Evolutionary conservation across 37 sponge, comb jelly and placozoan species (phyloP).

Genomic region (Ianthella basta): DNA sequence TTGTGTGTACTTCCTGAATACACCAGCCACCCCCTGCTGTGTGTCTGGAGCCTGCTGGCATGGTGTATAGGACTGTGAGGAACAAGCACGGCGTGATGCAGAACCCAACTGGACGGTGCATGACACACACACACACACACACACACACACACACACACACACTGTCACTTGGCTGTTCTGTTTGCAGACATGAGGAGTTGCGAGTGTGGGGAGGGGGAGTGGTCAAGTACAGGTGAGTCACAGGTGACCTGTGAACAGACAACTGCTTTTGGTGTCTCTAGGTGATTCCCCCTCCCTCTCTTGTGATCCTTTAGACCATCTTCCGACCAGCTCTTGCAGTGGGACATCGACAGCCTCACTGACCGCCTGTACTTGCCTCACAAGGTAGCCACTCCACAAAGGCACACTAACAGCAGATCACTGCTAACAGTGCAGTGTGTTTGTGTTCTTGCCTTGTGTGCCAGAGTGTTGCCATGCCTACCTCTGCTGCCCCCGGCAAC

Average conservation of each 20-base stretch:
- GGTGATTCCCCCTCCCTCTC: neutral
- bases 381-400: neutral
- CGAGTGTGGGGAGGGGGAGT: constrained; percentile 64
- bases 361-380: neutral
- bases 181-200: constrained; percentile 41
- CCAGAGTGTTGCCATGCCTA: neutral
- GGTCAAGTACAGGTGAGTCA: constrained; percentile 42
- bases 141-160: neutral
- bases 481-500: constrained; percentile 32
- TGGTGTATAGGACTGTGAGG: constrained; percentile 12
- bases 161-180: neutral
- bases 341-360: constrained; percentile 34
- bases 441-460: neutral
- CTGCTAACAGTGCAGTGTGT: too few relatives aligned
- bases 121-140: neutral
- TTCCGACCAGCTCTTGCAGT: constrained; percentile 39
- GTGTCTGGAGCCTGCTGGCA: neutral
- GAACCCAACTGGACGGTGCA: constrained; percentile 57
- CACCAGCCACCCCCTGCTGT: constrained; percentile 34
- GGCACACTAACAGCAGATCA: too few relatives aligned
- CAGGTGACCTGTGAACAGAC: neutral
- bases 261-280: neutral
- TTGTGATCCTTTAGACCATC: neutral
- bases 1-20: too few relatives aligned
- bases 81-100: constrained; percentile 46